Conservation (phyloP, 2,797 vertebrate species). For the Rhabdomys pumilio region DNA sequence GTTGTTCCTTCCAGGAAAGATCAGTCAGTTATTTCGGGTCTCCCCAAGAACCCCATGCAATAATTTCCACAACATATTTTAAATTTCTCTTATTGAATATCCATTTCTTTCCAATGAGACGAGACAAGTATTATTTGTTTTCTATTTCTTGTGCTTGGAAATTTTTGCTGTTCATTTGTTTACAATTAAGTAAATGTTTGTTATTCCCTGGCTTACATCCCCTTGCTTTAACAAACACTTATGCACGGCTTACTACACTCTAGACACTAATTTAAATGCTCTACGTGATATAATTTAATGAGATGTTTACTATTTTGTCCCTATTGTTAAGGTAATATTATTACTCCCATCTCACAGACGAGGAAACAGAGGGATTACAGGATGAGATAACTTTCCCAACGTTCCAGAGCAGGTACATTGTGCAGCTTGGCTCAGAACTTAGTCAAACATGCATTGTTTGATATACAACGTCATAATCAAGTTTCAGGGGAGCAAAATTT, state of each 20-base stretch:
- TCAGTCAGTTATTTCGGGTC: neutral
- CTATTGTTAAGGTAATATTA: neutral
- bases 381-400: neutral
- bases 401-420: neutral
- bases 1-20: neutral
- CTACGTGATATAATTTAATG: neutral
- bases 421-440: neutral
- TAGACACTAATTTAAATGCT: slow-evolving; percentile 24
- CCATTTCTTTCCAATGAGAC: neutral
- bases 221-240: slow-evolving; percentile 50
- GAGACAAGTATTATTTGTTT: neutral
- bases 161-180: neutral
- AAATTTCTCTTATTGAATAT: neutral
- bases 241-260: neutral
- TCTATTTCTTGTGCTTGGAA: neutral
- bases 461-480: slow-evolving; percentile 26
- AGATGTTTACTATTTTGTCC: neutral
- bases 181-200: slow-evolving; percentile 1
- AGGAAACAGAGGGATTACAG: neutral
- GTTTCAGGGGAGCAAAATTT: neutral
- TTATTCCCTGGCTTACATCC: neutral
- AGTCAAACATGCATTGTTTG: neutral
- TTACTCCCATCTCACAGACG: neutral
- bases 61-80: neutral
- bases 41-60: neutral